Evolutionary conservation across 2,113 vertebrate species (phyloP), one percentile per base, ranked within the genome.

Genomic region (Oreocharis arfaki): DNA sequence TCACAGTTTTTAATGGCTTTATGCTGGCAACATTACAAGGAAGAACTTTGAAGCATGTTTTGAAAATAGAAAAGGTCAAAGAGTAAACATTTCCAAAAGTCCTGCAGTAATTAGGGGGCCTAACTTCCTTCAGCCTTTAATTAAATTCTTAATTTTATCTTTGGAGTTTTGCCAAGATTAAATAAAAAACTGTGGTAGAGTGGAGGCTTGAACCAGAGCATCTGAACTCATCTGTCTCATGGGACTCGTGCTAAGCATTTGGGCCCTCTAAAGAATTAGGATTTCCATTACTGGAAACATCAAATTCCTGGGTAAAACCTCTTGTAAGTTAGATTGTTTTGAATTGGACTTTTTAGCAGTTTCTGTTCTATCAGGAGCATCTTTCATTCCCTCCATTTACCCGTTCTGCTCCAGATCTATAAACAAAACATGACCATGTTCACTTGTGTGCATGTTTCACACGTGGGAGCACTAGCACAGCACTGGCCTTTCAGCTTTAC

Each of bases 61-160:
- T 74, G 68, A 92, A 93, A 94, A 89, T 32, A 87, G 28, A 94
- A 78, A 95, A 87, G 52, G 86, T 93, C 86, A 91, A 88, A 93
- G 78, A 92, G 37, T 90, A 95, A 95, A 93, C 49, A 81, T 77
- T 90, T 93, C n/a, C 59, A 83, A 39, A 91, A 92, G 42, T 63
- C 39, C 33, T 77, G 42, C 44, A 71, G 44, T 84, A 92, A 89
- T 92, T 87, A 95, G 47, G 39, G 28, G 17, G 47, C 30, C 30
- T 81, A 91, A 68, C 42, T 91, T 94, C 32, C 49, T 85, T 94
- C 55, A 79, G 61, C 46, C 24, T 85, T 79, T 95, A 94, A 95
- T 95, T 96, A 95, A 91, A 87, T 28, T 30, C 53, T 80, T 93
- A 82, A 85, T 91, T 93, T 93, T 93, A 78, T 95, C 93, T 67